phyloP scores from a whole-genome alignment of 2,797 vertebrate species.

The Menidia menidia region DNA sequence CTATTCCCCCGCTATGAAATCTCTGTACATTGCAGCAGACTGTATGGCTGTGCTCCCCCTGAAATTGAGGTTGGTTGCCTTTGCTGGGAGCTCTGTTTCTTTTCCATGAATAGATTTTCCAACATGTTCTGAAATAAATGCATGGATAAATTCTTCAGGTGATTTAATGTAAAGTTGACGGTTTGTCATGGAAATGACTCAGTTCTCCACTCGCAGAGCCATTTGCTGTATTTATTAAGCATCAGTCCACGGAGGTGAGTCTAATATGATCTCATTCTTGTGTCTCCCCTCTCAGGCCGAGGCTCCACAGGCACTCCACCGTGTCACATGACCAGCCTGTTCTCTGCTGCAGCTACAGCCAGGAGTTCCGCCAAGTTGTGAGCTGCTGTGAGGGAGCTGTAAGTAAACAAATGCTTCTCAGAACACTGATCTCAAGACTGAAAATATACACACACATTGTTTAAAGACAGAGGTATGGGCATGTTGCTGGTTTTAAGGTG shows the following conservation, averaged over 20 bases:
- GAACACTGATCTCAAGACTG: slow-evolving; percentile 4
- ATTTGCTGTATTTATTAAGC: too few relatives aligned
- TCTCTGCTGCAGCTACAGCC: slow-evolving; percentile 83
- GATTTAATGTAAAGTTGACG: slow-evolving; percentile 20
- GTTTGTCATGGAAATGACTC: background rate
- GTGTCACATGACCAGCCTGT: slow-evolving; percentile 84
- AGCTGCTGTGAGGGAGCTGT: slow-evolving; percentile 86
- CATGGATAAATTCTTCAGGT: background rate
- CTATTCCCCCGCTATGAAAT: slow-evolving; percentile 67
- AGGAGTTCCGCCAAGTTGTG: slow-evolving; percentile 84
- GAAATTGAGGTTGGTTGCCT: slow-evolving; percentile 75
- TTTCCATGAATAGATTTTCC: slow-evolving; percentile 15
- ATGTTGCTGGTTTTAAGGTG: slow-evolving; percentile 61
- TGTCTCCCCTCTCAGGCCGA: slow-evolving; percentile 56
- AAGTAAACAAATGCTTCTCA: slow-evolving; percentile 67
- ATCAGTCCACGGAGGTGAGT: too few relatives aligned
- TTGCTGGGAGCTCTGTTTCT: slow-evolving; percentile 22
- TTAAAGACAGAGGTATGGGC: background rate
- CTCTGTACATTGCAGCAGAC: slow-evolving; percentile 77
- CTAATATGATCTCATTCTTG: slow-evolving; percentile 24
- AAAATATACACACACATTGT: background rate
- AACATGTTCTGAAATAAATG: background rate
- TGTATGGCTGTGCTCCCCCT: slow-evolving; percentile 74
- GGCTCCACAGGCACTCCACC: slow-evolving; percentile 56
- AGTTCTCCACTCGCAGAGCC: too few relatives aligned